A percentile compares a stretch with the other conserved stretches of the same genome.
These are phyloP conservation scores for Bergia sp. DNA, from an alignment of 92 coral and sea anemone genomes.

Conservation along the genomic window DNA sequence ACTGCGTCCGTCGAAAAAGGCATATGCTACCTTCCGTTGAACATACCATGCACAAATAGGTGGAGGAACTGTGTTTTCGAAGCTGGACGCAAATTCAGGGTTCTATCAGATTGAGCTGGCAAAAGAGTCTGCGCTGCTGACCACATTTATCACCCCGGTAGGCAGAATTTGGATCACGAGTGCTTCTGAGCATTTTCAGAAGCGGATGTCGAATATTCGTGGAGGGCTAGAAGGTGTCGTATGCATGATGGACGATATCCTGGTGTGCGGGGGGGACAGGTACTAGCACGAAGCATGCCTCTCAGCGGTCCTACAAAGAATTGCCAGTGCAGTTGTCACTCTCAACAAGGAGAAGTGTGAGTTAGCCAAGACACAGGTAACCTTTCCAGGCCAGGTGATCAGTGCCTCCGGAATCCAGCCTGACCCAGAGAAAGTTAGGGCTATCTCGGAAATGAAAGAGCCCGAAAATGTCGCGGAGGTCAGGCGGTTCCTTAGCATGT, in stretches of 20 bases:
- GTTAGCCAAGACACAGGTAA: slow-evolving; percentile 47
- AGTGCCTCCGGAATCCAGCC: slow-evolving; percentile 53
- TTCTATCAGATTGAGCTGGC: slow-evolving; percentile 46
- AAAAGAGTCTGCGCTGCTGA: slow-evolving; percentile 11
- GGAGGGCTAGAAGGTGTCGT: too few species aligned
- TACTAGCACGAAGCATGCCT: too few species aligned
- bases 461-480: slow-evolving; percentile 49
- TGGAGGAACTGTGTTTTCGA: slow-evolving; percentile 55
- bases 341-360: slow-evolving; percentile 24
- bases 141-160: slow-evolving; percentile 15
- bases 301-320: too few species aligned
- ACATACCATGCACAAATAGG: slow-evolving; percentile 50
- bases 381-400: slow-evolving; percentile 58
- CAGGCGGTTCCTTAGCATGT: slow-evolving; percentile 61
- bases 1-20: too few species aligned
- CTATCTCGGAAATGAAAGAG: slow-evolving; percentile 56
- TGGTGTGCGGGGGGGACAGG: too few species aligned
- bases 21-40: slow-evolving; percentile 52
- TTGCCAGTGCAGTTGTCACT: too few species aligned
- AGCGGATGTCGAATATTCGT: too few species aligned
- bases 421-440: slow-evolving; percentile 58
- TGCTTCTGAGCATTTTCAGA: too few species aligned
- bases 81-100: slow-evolving; percentile 59
- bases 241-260: too few species aligned
- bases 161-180: too few species aligned